Evolutionary conservation across 2,797 vertebrate genomes (phyloP), one percentile per base, ranked within the genome.

Genomic region (Dipus sagitta): DNA sequence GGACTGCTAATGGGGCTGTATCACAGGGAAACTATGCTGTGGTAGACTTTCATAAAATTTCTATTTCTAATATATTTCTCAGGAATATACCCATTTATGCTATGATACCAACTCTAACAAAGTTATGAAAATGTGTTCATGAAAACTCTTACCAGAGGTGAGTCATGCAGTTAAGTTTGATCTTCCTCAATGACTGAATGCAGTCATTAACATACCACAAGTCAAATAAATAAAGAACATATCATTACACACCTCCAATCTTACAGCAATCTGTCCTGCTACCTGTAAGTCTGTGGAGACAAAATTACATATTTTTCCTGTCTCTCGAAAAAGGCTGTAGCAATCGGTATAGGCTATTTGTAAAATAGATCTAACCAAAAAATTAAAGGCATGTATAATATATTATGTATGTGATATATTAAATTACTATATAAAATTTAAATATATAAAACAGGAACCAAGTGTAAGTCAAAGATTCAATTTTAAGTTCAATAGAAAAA

Each of bases 81-180:
- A 89, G 30, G 34, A 81, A 81, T 54, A 86, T 34, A 28, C 4
- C 64, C 14, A 92, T 76, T 74, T 88, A 71, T 79, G 24, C 83
- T 81, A 86, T 84, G 32, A 60, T 20, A 58, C 32, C 34, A 70
- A 47, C 67, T 92, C 52, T 84, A 71, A 65, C 24, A 81, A 84
- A 91, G 86, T 30, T 86, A n/a, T 91, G 78, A 88, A 94, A 83
- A 81, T 84, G 10, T 86, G n/a, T 80, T 91, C 89, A 89, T 84
- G 34, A 90, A 90, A 92, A 79, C 28, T 52, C 76, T 68, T 68
- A 76, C 26, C 14, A 76, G 30, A 86, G 2, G 52, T 88, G 79
- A 95, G 6, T 88, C 34, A 20, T 85, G 6, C 13, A 71, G 2
- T 72, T 70, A 70, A 92, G 86, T 26, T 68, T 94, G 54, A 80